These are phyloP conservation scores for Caenorhabditis brenneri DNA, from an alignment of 1,140 invertebrate genomes.

Conservation along the genomic window DNA sequence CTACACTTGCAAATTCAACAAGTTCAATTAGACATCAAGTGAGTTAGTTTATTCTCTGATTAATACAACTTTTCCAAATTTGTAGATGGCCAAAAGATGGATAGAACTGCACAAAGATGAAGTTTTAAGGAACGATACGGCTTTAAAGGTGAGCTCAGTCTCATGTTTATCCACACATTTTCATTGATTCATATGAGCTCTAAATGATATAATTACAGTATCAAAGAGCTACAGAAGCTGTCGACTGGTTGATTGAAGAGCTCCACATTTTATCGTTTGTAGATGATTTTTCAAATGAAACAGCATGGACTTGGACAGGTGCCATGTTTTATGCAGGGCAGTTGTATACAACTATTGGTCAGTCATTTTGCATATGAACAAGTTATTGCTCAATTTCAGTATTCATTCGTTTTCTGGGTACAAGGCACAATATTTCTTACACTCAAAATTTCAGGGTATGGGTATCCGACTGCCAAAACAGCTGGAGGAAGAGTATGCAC, in stretches of 20 bases:
- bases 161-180: too few species aligned
- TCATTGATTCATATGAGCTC: neutral
- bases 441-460: slow-evolving; percentile 63
- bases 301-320: slow-evolving; percentile 68
- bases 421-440: neutral
- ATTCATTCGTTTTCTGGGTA: too few species aligned
- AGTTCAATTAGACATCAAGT: neutral
- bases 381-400: too few species aligned
- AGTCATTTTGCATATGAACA: too few species aligned
- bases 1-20: neutral
- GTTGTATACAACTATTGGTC: slow-evolving; percentile 69
- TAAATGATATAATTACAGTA: slow-evolving; percentile 38
- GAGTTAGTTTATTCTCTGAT: neutral
- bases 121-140: slow-evolving; percentile 2
- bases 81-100: neutral
- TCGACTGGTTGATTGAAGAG: slow-evolving; percentile 67
- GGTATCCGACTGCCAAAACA: slow-evolving; percentile 64
- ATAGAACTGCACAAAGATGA: slow-evolving; percentile 20
- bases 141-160: neutral
- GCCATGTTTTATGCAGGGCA: slow-evolving; percentile 70
- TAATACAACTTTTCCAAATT: neutral
- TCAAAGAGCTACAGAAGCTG: slow-evolving; percentile 66
- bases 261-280: slow-evolving; percentile 67
- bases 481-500: slow-evolving; percentile 61
- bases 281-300: slow-evolving; percentile 54